Base-by-base conservation (phyloP, 2,888 invertebrate genomes). In the Stenodera caucasica region DNA sequence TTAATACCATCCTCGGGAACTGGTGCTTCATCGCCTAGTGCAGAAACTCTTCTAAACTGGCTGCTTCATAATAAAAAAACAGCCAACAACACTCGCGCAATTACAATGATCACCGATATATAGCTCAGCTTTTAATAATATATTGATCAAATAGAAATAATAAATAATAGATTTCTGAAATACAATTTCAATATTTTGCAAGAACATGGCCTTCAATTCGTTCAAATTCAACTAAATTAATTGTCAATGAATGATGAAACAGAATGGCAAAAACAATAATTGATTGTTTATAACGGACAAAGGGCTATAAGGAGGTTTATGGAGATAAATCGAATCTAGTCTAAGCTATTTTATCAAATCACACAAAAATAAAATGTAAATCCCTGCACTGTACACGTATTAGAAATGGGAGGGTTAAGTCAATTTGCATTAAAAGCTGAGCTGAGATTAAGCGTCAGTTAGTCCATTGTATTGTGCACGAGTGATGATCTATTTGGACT, bases 1-100 rank as follows among this genome's bases (percentile, higher is more conserved):
- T 95, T 96, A 83, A 94, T 92, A 82, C 91, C 94, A 83, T 94
- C 92, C 77, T 92, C 92, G 77, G 94, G 94, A 80, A 94, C 91
- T 75, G 94, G 92, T 81, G 94, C 94, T 85, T 95, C 95, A 85
- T 96, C 95, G 91, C 95, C 95, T 94, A 84, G 68, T 80, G 81
- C 78, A 77, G 72, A 79, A 79, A 80, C 75, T 77, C 76, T 76
- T 74, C 78, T 77, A 77, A 77, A 78, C 77, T 77, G 78, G 78
- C 78, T 77, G 76, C 5, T 26, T 77, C 77, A 69, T 71, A 67
- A 72, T 70, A 77, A 64, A 71, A 64, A 74, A 78, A 75, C 78
- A 79, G 78, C 79, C 78, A 78, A 77, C 78, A 79, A 78, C 78
- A 78, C 78, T 79, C 79, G 78, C 76, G 78, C 78, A 77, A 77